Percentiles rank a stretch among this genome's conserved stretches.
phyloP scores from a whole-genome alignment of 2,113 vertebrate genomes.

The Tachysurus vachellii region DNA sequence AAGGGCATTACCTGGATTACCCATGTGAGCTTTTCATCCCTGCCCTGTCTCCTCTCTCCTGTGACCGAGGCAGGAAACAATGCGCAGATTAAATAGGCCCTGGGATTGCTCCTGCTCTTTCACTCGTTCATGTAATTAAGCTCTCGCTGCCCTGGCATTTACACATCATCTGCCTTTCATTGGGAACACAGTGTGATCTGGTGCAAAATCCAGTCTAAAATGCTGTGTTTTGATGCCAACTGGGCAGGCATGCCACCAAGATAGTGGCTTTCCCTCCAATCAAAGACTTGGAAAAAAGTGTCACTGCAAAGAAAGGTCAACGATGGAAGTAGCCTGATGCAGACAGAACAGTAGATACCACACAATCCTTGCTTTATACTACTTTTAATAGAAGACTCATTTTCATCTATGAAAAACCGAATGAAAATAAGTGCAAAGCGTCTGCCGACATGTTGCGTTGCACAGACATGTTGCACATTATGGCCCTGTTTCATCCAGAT shows the following conservation, averaged over 20 bases:
- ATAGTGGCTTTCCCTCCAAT: conserved; percentile 13
- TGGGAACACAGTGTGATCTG: conserved; percentile 52
- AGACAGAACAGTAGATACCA: background rate
- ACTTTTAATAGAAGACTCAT: background rate
- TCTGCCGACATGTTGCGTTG: background rate
- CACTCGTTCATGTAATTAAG: conserved; percentile 56
- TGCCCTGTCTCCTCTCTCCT: background rate
- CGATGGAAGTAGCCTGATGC: too few relatives aligned
- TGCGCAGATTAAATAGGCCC: conserved; percentile 34
- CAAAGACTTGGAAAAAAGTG: background rate
- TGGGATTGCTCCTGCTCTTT: conserved; percentile 6
- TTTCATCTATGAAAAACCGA: background rate
- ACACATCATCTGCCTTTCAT: conserved; percentile 66
- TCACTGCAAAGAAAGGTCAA: background rate
- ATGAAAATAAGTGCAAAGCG: background rate
- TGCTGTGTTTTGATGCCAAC: conserved; percentile 62
- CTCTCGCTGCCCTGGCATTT: conserved; percentile 62
- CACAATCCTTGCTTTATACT: background rate
- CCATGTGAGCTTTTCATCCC: conserved; percentile 50
- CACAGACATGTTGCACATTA: background rate
- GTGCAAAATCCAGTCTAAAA: conserved; percentile 56
- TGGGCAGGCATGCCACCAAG: conserved; percentile 11
- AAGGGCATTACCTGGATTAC: conserved; percentile 72
- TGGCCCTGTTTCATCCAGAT: background rate
- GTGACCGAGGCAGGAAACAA: background rate